Base-by-base conservation (phyloP, 2,888 invertebrate genomes). In the Acanthosepion pharaonis region DNA sequence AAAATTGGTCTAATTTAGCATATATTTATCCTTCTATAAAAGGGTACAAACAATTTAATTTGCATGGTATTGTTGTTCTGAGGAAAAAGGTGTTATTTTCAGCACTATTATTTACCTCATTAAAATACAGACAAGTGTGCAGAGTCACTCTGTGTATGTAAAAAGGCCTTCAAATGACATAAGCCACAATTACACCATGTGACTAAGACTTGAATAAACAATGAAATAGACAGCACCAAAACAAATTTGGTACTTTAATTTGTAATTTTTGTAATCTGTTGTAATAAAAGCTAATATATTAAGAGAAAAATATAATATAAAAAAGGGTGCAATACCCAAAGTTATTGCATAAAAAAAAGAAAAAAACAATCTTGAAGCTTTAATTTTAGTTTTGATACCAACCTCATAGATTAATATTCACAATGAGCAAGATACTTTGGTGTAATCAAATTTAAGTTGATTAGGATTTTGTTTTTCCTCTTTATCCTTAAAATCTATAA, bases 51-150 rank as follows among this genome's bases (percentile, higher is more conserved):
- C 59, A 59, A 59, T 59, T 78, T 78, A n/a, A 78, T n/a, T 15
- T n/a, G n/a, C 9, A n/a, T 33, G 11, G 4, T 15, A 78, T n/a
- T n/a, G 78, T 78, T n/a, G n/a, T 78, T n/a, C 78, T 9, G 11
- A n/a, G 11, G 11, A 18, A 78, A 78, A 33, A 78, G 78, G n/a
- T 78, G n/a, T n/a, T 78, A 78, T 78, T 78, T 78, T n/a, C 78
- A 78, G 78, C n/a, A 78, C 78, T 59, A 23, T 59, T 59, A 59
- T 59, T 59, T 59, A 59, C 59, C 59, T 78, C 15, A 78, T 78
- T n/a, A 78, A 78, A 78, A 78, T 28, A 78, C 78, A 78, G n/a
- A 78, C 78, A 78, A 78, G 78, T 78, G 78, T n/a, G 78, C 78
- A 78, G 11, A 78, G n/a, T 15, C 78, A 78, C 18, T 78, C n/a